phyloP scores from a whole-genome alignment of 1,140 invertebrate species.

The Lutraria rhynchaena region DNA sequence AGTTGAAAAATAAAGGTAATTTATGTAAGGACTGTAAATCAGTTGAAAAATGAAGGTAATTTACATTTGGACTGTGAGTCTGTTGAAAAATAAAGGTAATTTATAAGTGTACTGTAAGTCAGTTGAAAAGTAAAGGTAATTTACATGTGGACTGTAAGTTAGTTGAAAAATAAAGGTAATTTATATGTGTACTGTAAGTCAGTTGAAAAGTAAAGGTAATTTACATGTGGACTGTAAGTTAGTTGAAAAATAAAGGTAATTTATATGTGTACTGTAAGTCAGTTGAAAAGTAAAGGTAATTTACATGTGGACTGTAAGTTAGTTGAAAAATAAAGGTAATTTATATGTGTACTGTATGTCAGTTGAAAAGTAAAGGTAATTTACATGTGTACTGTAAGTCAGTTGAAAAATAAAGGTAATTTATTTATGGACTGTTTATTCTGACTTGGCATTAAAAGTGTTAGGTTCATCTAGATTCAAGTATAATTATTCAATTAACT shows the following conservation, averaged over 20 bases:
- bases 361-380: too few relatives aligned
- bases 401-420: slow-evolving; percentile 62
- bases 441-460: too few relatives aligned
- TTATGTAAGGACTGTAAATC: not conserved
- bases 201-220: slow-evolving; percentile 73
- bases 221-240: slow-evolving; percentile 67
- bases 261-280: not conserved
- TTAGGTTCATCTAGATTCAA: too few relatives aligned
- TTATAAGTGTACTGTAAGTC: slow-evolving; percentile 76
- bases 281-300: too few relatives aligned
- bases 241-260: slow-evolving; percentile 62
- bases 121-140: slow-evolving; percentile 73
- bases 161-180: slow-evolving; percentile 62
- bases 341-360: not conserved
- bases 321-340: slow-evolving; percentile 62
- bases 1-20: slow-evolving; percentile 62
- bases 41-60: not conserved
- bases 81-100: slow-evolving; percentile 59
- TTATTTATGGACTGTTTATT: not conserved
- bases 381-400: too few relatives aligned
- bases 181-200: slow-evolving; percentile 20
- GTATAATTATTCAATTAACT: too few relatives aligned
- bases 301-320: slow-evolving; percentile 63
- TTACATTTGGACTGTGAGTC: not conserved
- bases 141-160: slow-evolving; percentile 67